Base-by-base conservation (phyloP, 2,113 vertebrate genomes). In the Bos javanicus region DNA sequence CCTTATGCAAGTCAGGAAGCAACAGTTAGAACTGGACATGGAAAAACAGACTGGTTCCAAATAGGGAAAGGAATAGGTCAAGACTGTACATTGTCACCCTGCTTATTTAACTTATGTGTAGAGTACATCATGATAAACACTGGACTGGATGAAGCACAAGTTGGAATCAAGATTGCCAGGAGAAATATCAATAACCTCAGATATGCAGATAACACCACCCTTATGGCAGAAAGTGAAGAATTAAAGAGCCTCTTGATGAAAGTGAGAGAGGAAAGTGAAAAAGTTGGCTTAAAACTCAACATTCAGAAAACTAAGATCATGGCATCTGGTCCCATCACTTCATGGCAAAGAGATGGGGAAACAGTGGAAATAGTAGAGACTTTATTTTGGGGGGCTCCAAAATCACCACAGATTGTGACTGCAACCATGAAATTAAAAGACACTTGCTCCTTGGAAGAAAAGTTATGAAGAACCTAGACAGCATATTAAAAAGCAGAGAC, bases 101-200 rank as follows among this genome's bases (percentile, higher is more conserved):
- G 4, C 17, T 71, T 71, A 71, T 71, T 71, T 71, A 71, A 71
- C 64, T 36, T 23, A 36, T 71, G 0, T 36, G 19, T n/a, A 71
- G 9, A 36, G 64, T 12, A 71, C n/a, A 36, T 71, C n/a, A 36
- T 36, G n/a, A 71, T 1, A 36, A 71, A 36, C 2, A 11, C n/a
- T 11, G n/a, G 17, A 12, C 17, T 36, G n/a, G 4, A 36, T 3
- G n/a, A 71, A 71, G 5, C n/a, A 71, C 64, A 36, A 12, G n/a
- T 17, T 36, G 4, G n/a, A 21, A 71, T 71, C 64, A 71, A 36
- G 17, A 36, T 71, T 71, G 0, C 9, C 0, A 0, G n/a, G 19
- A 71, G n/a, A 36, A 36, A 36, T 11, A 21, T 36, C n/a, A 71
- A 12, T 71, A 71, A 71, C n/a, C 17, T 71, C n/a, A 71, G 64